A percentile compares a stretch with the other conserved stretches of the same genome.
phyloP scores from a whole-genome alignment of 1,140 invertebrate genomes.

The Laupala kohalensis region DNA sequence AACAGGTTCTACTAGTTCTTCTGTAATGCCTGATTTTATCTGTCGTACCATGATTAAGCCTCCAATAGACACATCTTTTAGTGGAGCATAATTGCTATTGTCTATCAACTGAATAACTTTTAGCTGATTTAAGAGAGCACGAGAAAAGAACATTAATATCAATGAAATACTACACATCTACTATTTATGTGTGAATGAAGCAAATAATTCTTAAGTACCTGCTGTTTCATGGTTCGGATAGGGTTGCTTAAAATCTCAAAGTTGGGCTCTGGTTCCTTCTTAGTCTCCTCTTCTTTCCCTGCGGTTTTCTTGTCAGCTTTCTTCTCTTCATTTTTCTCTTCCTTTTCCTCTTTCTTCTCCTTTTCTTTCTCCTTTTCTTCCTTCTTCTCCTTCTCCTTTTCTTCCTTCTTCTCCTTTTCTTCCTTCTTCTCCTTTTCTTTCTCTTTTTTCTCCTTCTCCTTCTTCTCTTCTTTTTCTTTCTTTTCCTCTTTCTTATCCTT shows the following conservation, averaged over 20 bases:
- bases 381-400: constrained; percentile 40
- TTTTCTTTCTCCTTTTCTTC: constrained; percentile 31
- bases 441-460: constrained; percentile 3
- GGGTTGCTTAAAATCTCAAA: constrained; percentile 93
- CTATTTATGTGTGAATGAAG: background rate
- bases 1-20: constrained; percentile 88
- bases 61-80: constrained; percentile 87
- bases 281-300: constrained; percentile 46
- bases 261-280: constrained; percentile 55
- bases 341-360: constrained; percentile 30
- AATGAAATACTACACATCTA: background rate
- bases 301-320: constrained; percentile 29
- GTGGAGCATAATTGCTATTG: constrained; percentile 60
- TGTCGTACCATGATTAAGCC: constrained; percentile 92
- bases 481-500: constrained; percentile 24
- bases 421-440: constrained; percentile 33
- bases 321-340: constrained; percentile 33
- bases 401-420: constrained; percentile 40
- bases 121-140: constrained; percentile 30
- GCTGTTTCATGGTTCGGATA: constrained; percentile 82
- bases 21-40: constrained; percentile 53
- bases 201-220: constrained; percentile 34
- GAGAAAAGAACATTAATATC: background rate
- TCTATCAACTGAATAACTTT: constrained; percentile 76
- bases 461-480: constrained; percentile 15